Percentiles rank a stretch among this genome's conserved stretches.
phyloP scores from a whole-genome alignment of 2,888 invertebrate species.

The Gryllus longicercus region DNA sequence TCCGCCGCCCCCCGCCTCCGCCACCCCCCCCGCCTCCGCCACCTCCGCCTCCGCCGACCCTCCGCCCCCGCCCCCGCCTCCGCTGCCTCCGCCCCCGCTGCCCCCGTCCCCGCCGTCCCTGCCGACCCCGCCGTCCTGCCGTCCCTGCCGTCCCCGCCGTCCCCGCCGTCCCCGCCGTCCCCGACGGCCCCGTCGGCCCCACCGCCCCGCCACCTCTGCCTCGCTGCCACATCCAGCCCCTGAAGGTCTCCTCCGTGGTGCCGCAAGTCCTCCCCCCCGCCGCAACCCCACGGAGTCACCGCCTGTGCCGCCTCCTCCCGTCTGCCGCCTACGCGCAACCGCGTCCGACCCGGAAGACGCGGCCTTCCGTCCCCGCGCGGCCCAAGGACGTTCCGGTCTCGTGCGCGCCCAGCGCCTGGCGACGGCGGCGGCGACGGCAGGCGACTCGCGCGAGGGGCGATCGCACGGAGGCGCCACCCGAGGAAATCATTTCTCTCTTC shows the following conservation, averaged over 20 bases:
- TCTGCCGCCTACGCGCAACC: not conserved
- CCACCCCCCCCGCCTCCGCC: not conserved
- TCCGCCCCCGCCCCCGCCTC: no score
- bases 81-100: not conserved
- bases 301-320: not conserved
- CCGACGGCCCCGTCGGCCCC: no score
- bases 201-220: no score
- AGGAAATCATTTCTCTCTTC: no score
- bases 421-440: no score
- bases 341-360: not conserved
- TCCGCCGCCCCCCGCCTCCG: not conserved
- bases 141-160: not conserved
- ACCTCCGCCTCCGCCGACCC: not conserved
- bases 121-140: not conserved
- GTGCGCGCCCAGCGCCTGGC: not conserved
- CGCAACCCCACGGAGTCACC: no score
- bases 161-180: no score
- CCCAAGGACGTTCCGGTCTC: not conserved
- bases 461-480: no score
- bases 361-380: not conserved
- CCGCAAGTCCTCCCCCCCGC: no score
- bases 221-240: no score
- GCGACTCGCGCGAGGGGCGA: no score
- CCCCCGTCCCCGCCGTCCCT: not conserved
- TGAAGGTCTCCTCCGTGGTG: no score